phyloP scores from a whole-genome alignment of 2,888 invertebrate species.

The Ferdinandea cuprea region DNA sequence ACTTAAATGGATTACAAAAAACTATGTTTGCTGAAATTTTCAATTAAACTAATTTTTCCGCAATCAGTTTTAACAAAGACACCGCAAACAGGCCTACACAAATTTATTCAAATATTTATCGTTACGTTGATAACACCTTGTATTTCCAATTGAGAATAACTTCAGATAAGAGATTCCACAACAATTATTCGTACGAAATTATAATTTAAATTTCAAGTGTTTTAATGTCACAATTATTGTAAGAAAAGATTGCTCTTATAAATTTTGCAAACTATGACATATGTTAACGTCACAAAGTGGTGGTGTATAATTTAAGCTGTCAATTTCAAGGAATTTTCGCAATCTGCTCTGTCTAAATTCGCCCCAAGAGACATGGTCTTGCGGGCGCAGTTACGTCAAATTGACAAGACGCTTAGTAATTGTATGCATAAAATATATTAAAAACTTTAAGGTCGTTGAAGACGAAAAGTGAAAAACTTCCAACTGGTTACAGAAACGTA shows the following conservation, averaged over 20 bases:
- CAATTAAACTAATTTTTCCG: conserved; percentile 49
- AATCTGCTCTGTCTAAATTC: neutral
- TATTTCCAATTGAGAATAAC: conserved; percentile 16
- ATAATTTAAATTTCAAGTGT: conserved; percentile 1
- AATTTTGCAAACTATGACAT: conserved; percentile 13
- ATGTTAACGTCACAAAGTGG: too few relatives aligned
- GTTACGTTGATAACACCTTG: conserved; percentile 47
- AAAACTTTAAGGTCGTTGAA: conserved; percentile 44
- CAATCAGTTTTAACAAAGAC: conserved; percentile 21
- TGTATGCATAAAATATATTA: conserved; percentile 35
- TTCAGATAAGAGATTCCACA: conserved; percentile 7
- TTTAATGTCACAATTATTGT: conserved; percentile 14
- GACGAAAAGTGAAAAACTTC: conserved; percentile 55
- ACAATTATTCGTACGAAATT: too few relatives aligned
- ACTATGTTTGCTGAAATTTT: conserved; percentile 1
- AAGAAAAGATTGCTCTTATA: conserved; percentile 1
- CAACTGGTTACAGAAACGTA: conserved; percentile 37
- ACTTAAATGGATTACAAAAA: conserved; percentile 19
- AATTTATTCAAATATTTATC: conserved; percentile 58
- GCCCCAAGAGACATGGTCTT: neutral
- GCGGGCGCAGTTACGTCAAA: conserved; percentile 31
- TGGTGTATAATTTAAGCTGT: neutral
- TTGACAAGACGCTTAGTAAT: conserved; percentile 18
- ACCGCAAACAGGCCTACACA: conserved; percentile 26
- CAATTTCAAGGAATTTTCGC: conserved; percentile 1